Evolutionary conservation across 2,888 invertebrate genomes (phyloP).

Genomic region (Lordiphosa fenestrarum): DNA sequence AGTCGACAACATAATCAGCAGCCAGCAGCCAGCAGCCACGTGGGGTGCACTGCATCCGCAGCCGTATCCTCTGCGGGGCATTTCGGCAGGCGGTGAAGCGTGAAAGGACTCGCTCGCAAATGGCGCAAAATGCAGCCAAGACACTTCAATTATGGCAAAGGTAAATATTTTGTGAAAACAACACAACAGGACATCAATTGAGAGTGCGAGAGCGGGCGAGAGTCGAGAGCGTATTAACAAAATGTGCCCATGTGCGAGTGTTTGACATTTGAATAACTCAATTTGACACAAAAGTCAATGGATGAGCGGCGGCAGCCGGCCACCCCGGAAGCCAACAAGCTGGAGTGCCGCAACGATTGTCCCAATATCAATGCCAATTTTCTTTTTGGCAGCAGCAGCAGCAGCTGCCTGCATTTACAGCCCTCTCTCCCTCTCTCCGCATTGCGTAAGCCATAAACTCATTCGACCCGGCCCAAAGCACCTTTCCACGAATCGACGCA

Average conservation of each 20-base stretch:
- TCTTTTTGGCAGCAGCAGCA: slow-evolving; percentile 9
- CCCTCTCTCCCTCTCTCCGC: slow-evolving; percentile 7
- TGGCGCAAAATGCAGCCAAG: slow-evolving; percentile 64
- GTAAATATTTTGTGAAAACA: slow-evolving; percentile 79
- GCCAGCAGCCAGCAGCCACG: slow-evolving; percentile 31
- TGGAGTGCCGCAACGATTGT: slow-evolving; percentile 43
- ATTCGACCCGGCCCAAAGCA: background rate
- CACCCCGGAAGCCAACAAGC: slow-evolving; percentile 67
- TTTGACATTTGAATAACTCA: slow-evolving; percentile 67
- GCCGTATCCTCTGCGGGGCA: slow-evolving; percentile 29
- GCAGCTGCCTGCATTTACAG: slow-evolving; percentile 8
- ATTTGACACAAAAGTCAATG: slow-evolving; percentile 74
- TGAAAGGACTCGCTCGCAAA: slow-evolving; percentile 56
- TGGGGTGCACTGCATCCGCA: slow-evolving; percentile 54
- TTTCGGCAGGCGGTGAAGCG: slow-evolving; percentile 48
- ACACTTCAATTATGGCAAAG: slow-evolving; percentile 76
- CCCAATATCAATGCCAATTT: slow-evolving; percentile 11
- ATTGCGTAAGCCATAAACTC: slow-evolving; percentile 58
- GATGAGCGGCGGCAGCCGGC: slow-evolving; percentile 58
- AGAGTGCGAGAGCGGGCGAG: background rate
- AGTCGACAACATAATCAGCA: slow-evolving; percentile 63
- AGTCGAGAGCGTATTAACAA: slow-evolving; percentile 48
- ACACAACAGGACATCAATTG: slow-evolving; percentile 79
- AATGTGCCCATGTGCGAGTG: slow-evolving; percentile 63
- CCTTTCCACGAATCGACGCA: slow-evolving; percentile 43